Evolutionary conservation across 2,797 vertebrate genomes (phyloP).

Genomic region (Triplophysa yarkandensis): DNA sequence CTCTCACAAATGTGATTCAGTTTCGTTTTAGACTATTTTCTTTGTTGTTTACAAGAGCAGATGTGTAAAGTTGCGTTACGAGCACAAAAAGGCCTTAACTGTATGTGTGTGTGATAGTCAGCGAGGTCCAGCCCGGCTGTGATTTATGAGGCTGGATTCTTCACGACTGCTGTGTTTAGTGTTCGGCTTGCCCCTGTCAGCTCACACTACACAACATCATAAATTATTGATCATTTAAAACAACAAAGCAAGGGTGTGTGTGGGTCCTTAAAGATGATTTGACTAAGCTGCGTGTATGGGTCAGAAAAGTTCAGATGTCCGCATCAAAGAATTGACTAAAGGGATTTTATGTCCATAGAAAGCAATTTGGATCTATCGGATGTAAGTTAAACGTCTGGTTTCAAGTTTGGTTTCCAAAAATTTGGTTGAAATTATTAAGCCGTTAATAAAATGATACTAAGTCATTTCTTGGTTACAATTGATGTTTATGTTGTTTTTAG

Average conservation of each 20-base stretch:
- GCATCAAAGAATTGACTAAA: too few relatives aligned
- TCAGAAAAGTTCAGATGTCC: too few relatives aligned
- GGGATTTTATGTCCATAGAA: too few relatives aligned
- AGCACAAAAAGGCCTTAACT: neutral
- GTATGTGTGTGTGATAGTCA: slow-evolving; percentile 15
- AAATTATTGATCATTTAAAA: slow-evolving; percentile 66
- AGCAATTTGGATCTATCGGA: too few relatives aligned
- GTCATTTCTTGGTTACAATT: neutral
- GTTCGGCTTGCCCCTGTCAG: slow-evolving; percentile 62
- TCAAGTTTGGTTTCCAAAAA: too few relatives aligned
- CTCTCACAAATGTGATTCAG: neutral
- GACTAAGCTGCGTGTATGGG: slow-evolving; percentile 22
- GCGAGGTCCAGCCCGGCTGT: slow-evolving; percentile 44
- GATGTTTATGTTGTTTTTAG: neutral
- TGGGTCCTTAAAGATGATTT: slow-evolving; percentile 23
- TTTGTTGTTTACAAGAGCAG: neutral
- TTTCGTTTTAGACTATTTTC: neutral
- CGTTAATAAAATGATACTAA: too few relatives aligned
- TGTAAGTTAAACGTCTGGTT: too few relatives aligned
- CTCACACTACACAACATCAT: slow-evolving; percentile 57
- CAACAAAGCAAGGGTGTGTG: slow-evolving; percentile 48
- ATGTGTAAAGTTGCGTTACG: neutral
- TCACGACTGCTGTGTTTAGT: slow-evolving; percentile 58
- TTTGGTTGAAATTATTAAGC: too few relatives aligned
- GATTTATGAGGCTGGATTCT: slow-evolving; percentile 60